These are phyloP conservation scores for Myxocyprinus asiaticus DNA, from an alignment of 2,113 vertebrate genomes.

Conservation along the genomic window DNA sequence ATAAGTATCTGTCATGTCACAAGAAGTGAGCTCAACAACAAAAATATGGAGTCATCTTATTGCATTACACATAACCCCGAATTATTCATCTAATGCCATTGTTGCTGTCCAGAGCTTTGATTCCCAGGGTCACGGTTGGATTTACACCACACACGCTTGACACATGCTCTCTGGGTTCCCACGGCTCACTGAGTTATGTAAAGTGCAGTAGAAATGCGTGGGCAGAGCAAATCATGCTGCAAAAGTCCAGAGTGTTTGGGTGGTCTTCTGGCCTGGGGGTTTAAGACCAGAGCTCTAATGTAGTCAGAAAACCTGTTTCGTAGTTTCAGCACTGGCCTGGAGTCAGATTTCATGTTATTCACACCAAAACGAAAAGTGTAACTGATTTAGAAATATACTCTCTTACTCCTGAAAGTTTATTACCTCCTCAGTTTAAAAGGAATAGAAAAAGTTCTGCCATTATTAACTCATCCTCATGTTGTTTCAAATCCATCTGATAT, in stretches of 20 bases:
- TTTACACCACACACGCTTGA: constrained; percentile 25
- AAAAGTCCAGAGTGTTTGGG: constrained; percentile 47
- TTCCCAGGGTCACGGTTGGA: constrained; percentile 31
- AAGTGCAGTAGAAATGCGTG: constrained; percentile 66
- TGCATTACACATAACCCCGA: too few relatives aligned
- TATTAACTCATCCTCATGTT: too few relatives aligned
- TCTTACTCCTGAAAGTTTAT: too few relatives aligned
- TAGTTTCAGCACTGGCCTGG: not conserved
- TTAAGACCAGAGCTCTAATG: not conserved
- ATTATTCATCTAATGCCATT: not conserved
- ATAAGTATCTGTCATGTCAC: too few relatives aligned
- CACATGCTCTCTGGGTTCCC: constrained; percentile 65
- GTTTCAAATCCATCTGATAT: too few relatives aligned
- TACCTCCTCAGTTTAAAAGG: too few relatives aligned
- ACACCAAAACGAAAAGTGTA: too few relatives aligned
- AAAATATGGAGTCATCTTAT: not conserved
- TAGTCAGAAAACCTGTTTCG: not conserved
- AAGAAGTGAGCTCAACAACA: not conserved
- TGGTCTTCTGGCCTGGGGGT: constrained; percentile 54
- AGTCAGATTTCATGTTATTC: not conserved
- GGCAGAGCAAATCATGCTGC: constrained; percentile 56
- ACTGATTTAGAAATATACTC: too few relatives aligned
- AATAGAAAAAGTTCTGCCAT: too few relatives aligned
- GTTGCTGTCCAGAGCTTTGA: not conserved
- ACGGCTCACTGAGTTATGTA: constrained; percentile 71